A percentile compares a stretch with the other conserved stretches of the same genome.
These are phyloP conservation scores for Lasioglossum leucozonium DNA, from an alignment of 2,888 invertebrate genomes.

Conservation along the genomic window DNA sequence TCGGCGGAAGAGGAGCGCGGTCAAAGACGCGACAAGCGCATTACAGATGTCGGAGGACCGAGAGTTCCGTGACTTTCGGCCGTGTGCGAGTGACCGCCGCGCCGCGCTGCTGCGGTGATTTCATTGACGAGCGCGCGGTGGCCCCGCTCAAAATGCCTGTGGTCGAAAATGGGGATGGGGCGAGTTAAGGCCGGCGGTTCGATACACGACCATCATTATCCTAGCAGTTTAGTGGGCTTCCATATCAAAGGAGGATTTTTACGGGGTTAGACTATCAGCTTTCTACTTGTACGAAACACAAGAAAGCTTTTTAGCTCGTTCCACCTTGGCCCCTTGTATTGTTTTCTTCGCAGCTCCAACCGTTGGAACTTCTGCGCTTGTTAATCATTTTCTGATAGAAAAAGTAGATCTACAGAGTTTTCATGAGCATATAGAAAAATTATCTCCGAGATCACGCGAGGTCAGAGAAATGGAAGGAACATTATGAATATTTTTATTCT, in stretches of 20 bases:
- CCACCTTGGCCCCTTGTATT: neutral
- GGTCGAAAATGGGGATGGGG: conserved; percentile 57
- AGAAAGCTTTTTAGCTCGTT: neutral
- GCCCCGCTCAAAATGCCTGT: conserved; percentile 57
- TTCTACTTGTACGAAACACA: neutral
- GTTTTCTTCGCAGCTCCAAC: neutral
- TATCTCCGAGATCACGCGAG: too few relatives aligned
- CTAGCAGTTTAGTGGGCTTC: conserved; percentile 51
- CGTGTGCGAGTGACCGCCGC: conserved; percentile 49
- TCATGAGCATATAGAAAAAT: too few relatives aligned
- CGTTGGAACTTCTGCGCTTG: too few relatives aligned
- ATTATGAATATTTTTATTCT: too few relatives aligned
- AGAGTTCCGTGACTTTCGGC: conserved; percentile 55
- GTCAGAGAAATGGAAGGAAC: too few relatives aligned
- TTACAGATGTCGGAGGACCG: conserved; percentile 20
- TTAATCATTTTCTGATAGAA: too few relatives aligned
- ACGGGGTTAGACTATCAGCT: conserved; percentile 19
- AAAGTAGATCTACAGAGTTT: too few relatives aligned
- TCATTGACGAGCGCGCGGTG: conserved; percentile 56
- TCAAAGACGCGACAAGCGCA: neutral
- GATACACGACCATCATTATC: conserved; percentile 61
- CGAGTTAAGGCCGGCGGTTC: conserved; percentile 57
- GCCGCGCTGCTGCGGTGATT: too few relatives aligned
- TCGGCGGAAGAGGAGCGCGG: conserved; percentile 5
- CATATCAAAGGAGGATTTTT: conserved; percentile 45